Evolutionary conservation across 2,797 vertebrate genomes (phyloP).

Genomic region (Gouania willdenowi): DNA sequence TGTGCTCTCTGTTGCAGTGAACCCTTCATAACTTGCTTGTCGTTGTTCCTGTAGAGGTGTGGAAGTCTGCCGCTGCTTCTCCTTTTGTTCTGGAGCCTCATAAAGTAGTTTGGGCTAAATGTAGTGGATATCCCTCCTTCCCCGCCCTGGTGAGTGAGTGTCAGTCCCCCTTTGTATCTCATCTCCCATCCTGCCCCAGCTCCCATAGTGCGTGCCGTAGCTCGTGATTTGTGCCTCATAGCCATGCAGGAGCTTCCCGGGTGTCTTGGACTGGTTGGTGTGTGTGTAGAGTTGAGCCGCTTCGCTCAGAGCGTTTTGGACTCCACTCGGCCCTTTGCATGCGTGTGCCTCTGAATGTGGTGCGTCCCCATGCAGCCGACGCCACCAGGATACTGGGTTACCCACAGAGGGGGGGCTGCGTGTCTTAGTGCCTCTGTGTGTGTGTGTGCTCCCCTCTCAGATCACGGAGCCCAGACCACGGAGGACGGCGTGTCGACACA

Average conservation of each 20-base stretch:
- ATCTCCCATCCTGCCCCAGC: conserved; percentile 40
- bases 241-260: conserved; percentile 28
- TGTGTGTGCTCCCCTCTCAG: conserved; percentile 53
- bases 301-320: conserved; percentile 19
- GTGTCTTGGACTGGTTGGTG: conserved; percentile 25
- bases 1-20: conserved; percentile 52
- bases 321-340: conserved; percentile 30
- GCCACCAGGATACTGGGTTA: conserved; percentile 7
- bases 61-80: conserved; percentile 84
- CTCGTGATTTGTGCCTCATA: conserved; percentile 51
- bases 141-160: conserved; percentile 89
- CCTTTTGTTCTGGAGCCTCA: conserved; percentile 88
- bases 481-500: conserved; percentile 80
- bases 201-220: conserved; percentile 58
- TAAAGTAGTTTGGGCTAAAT: conserved; percentile 95
- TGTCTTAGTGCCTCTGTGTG: neutral
- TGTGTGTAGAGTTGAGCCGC: conserved; percentile 24
- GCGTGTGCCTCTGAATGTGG: conserved; percentile 23
- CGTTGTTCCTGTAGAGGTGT: conserved; percentile 85
- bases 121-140: conserved; percentile 91
- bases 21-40: conserved; percentile 68
- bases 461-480: conserved; percentile 89
- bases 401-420: no score
- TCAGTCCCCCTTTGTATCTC: conserved; percentile 35
- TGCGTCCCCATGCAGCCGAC: conserved; percentile 27